Evolutionary conservation across 2,888 invertebrate genomes (phyloP).

Genomic region (Gastrophysa polygoni): DNA sequence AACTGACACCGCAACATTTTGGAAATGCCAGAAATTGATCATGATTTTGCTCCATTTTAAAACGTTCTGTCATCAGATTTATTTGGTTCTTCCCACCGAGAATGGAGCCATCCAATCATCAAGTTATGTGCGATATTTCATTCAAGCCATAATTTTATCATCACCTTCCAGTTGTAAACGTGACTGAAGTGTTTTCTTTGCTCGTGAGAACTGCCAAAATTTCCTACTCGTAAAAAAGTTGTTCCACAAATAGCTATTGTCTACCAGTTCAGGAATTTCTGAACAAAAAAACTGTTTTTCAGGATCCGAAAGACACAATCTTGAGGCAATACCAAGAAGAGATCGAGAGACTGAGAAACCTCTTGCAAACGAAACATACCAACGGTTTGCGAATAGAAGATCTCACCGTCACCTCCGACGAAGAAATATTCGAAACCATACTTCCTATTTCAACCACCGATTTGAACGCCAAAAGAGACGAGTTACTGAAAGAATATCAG

Average conservation of each 20-base stretch:
- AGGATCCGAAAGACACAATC: slow-evolving; percentile 87
- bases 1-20: too few relatives aligned
- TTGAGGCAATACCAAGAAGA: slow-evolving; percentile 85
- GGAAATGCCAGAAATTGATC: not conserved
- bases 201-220: too few relatives aligned
- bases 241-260: too few relatives aligned
- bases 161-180: too few relatives aligned
- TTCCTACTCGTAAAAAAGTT: too few relatives aligned
- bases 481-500: slow-evolving; percentile 61
- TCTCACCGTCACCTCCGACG: slow-evolving; percentile 34
- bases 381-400: slow-evolving; percentile 48
- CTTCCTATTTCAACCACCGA: slow-evolving; percentile 35
- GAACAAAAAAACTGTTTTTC: slow-evolving; percentile 19
- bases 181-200: too few relatives aligned
- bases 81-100: too few relatives aligned
- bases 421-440: slow-evolving; percentile 40
- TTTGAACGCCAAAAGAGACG: slow-evolving; percentile 51
- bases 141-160: too few relatives aligned
- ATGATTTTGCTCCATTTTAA: not conserved
- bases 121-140: too few relatives aligned
- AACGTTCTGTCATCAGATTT: too few relatives aligned
- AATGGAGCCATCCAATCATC: too few relatives aligned
- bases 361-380: slow-evolving; percentile 57
- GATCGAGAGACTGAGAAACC: slow-evolving; percentile 70
- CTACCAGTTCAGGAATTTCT: too few relatives aligned